Evolutionary conservation across 1,140 invertebrate species (phyloP).

Genomic region (Drosophila auraria): DNA sequence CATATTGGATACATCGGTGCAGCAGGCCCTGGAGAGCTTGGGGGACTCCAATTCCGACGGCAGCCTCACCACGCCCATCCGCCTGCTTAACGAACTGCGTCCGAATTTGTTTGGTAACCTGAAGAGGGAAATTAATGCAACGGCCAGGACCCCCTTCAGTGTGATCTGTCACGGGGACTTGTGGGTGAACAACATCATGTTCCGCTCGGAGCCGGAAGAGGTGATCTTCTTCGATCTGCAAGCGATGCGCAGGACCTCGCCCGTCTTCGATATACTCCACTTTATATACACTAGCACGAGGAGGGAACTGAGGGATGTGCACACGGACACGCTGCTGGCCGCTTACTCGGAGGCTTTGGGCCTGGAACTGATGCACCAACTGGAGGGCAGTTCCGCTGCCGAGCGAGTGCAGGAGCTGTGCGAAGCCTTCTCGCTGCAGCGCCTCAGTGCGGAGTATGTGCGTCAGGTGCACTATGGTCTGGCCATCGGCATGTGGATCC

Average conservation of each 20-base stretch:
- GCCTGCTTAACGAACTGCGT: constrained; percentile 61
- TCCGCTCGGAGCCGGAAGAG: constrained; percentile 67
- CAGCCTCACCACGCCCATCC: constrained; percentile 64
- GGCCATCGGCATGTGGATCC: constrained; percentile 81
- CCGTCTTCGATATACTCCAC: constrained; percentile 86
- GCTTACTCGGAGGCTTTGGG: constrained; percentile 62
- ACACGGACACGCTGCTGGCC: constrained; percentile 70
- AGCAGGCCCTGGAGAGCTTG: constrained; percentile 76
- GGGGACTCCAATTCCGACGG: constrained; percentile 70
- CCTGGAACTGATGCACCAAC: constrained; percentile 56
- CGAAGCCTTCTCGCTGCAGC: constrained; percentile 66
- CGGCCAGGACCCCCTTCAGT: constrained; percentile 56
- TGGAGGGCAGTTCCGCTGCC: constrained; percentile 52
- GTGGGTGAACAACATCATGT: constrained; percentile 85
- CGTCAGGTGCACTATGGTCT: constrained; percentile 77
- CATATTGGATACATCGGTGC: constrained; percentile 74
- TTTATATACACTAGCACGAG: constrained; percentile 83
- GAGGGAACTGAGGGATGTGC: constrained; percentile 66
- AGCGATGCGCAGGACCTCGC: constrained; percentile 86
- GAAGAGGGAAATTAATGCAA: constrained; percentile 57
- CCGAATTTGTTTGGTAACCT: constrained; percentile 65
- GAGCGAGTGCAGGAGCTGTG: constrained; percentile 47
- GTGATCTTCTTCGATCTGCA: constrained; percentile 87
- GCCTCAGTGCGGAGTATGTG: constrained; percentile 73
- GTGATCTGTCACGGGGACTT: constrained; percentile 85